Conservation (phyloP, 2,113 vertebrate genomes). For the Notiomystis cincta region DNA sequence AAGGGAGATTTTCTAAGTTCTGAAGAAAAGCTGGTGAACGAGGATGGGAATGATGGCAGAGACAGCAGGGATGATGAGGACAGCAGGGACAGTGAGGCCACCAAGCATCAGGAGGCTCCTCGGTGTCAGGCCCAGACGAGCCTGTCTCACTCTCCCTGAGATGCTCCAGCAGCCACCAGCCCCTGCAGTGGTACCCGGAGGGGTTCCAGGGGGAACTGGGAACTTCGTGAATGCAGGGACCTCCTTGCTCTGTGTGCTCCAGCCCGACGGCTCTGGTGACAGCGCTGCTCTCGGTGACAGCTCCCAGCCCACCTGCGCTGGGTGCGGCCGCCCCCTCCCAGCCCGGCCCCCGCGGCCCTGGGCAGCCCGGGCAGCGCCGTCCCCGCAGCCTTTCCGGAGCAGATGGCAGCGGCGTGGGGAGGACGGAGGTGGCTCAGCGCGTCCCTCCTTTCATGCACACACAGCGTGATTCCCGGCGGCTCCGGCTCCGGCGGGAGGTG, state of each 20-base stretch:
- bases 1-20: not conserved
- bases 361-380: not conserved
- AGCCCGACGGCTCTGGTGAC: not conserved
- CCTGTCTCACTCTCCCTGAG: not conserved
- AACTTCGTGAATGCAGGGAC: too few species aligned
- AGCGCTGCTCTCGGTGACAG: accelerated
- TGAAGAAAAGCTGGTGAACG: not conserved
- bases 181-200: not conserved
- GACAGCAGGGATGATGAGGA: not conserved
- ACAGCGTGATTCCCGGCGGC: not conserved
- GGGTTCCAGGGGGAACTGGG: accelerated
- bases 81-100: not conserved
- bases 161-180: not conserved
- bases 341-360: accelerated
- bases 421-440: not conserved
- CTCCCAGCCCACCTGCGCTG: not conserved
- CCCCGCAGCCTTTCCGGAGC: conserved; percentile 1
- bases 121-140: accelerated
- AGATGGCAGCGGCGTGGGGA: conserved; percentile 37
- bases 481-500: not conserved
- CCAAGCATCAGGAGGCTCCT: not conserved
- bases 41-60: not conserved
- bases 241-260: not conserved
- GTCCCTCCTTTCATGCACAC: conserved; percentile 21
- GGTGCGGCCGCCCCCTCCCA: not conserved